Percentiles rank a stretch among this genome's conserved stretches.
phyloP scores from a whole-genome alignment of 2,888 invertebrate genomes.

The Apodemia duryi region DNA sequence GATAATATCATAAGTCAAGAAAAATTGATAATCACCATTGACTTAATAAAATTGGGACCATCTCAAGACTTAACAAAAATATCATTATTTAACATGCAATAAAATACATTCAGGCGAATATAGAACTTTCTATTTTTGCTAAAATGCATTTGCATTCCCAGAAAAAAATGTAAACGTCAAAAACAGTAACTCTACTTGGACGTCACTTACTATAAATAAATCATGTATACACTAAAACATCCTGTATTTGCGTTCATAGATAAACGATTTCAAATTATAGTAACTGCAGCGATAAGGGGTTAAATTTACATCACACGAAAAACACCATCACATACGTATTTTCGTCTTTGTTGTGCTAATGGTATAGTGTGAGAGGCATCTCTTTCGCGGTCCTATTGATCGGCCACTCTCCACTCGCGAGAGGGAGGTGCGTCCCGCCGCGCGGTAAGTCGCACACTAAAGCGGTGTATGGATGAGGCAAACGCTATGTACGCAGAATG shows the following conservation, averaged over 20 bases:
- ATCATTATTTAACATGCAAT: not conserved
- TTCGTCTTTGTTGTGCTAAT: conserved; percentile 28
- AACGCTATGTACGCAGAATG: conserved; percentile 24
- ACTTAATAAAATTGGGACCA: no score
- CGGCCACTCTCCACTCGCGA: conserved; percentile 24
- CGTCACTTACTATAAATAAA: conserved; percentile 4
- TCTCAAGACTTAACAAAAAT: no score
- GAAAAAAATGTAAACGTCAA: not conserved
- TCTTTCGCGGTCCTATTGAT: conserved; percentile 34
- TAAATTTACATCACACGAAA: conserved; percentile 1
- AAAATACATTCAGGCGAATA: not conserved
- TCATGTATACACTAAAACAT: conserved; percentile 2
- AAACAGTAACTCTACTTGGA: not conserved
- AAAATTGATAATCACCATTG: no score
- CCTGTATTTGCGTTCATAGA: conserved; percentile 7
- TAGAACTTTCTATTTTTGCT: not conserved
- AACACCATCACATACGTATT: conserved; percentile 32
- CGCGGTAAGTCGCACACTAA: conserved; percentile 63
- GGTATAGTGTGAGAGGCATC: conserved; percentile 18
- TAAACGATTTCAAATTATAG: not conserved
- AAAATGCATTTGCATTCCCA: not conserved
- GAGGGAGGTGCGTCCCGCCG: conserved; percentile 47
- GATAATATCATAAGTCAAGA: no score
- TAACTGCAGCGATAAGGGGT: not conserved
- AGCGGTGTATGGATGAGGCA: conserved; percentile 32